Evolutionary conservation across 2,888 invertebrate species (phyloP).

Genomic region (Marronus borbonicus): DNA sequence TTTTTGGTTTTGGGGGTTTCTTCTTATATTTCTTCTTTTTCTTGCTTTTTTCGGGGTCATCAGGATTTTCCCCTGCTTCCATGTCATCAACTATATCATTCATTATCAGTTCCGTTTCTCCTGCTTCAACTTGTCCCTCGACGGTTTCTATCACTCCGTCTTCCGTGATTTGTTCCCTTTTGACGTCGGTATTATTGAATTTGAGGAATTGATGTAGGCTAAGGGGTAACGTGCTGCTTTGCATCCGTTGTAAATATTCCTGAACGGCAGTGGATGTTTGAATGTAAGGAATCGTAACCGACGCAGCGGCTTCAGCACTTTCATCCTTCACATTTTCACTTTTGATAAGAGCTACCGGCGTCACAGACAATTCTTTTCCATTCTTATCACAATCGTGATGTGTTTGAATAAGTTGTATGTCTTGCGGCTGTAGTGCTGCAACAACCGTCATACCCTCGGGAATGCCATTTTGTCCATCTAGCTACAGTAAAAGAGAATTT

Average conservation of each 20-base stretch:
- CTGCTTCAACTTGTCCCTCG: constrained; percentile 67
- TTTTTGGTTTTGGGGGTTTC: constrained; percentile 83
- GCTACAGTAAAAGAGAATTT: constrained; percentile 54
- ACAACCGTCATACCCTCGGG: constrained; percentile 80
- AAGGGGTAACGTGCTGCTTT: constrained; percentile 71
- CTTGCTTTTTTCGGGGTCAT: constrained; percentile 65
- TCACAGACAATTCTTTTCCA: constrained; percentile 68
- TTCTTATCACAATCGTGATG: constrained; percentile 61
- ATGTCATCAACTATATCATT: constrained; percentile 67
- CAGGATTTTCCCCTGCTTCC: constrained; percentile 65
- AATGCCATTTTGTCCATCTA: constrained; percentile 71
- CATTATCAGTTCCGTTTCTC: constrained; percentile 63
- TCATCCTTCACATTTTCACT: constrained; percentile 64
- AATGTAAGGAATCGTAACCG: constrained; percentile 73
- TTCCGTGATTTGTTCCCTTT: constrained; percentile 71
- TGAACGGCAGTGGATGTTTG: constrained; percentile 72
- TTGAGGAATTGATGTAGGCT: constrained; percentile 78
- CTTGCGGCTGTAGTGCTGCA: constrained; percentile 79
- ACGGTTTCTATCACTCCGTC: constrained; percentile 71
- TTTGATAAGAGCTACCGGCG: constrained; percentile 73
- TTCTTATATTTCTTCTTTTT: constrained; percentile 88
- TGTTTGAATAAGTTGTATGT: constrained; percentile 76
- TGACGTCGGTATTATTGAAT: constrained; percentile 76
- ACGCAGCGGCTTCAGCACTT: constrained; percentile 63
- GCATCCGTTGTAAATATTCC: constrained; percentile 71